These are phyloP conservation scores for Actinostola sp. DNA, from an alignment of 92 coral and sea anemone species.

Conservation along the genomic window DNA sequence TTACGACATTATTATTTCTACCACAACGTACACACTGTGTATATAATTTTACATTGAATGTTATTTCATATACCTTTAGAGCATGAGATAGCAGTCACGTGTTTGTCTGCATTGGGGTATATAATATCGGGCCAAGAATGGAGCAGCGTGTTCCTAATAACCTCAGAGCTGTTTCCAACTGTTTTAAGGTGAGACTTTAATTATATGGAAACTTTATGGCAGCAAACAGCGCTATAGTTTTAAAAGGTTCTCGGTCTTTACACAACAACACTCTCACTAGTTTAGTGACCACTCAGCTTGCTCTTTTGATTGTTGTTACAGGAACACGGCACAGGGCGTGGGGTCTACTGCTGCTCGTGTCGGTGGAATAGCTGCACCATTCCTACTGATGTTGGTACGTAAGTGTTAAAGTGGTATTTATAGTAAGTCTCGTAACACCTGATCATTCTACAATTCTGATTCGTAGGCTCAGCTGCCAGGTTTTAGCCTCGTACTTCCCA, in stretches of 20 bases:
- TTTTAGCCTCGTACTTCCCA: conserved; percentile 5
- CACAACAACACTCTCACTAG: not conserved
- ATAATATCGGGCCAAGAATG: conserved; percentile 4
- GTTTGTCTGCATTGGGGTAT: conserved; percentile 2
- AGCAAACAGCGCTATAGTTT: too few species aligned
- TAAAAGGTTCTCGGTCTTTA: not conserved
- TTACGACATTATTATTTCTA: too few species aligned
- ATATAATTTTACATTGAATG: not conserved
- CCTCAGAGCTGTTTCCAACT: conserved; percentile 10
- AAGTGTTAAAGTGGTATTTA: too few species aligned
- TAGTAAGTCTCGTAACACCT: not conserved
- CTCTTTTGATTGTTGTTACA: not conserved
- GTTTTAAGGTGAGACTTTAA: conserved; percentile 16
- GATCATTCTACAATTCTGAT: not conserved
- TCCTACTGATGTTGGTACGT: conserved; percentile 37
- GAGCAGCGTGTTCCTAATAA: conserved; percentile 11
- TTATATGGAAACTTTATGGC: too few species aligned
- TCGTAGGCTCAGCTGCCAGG: conserved; percentile 2
- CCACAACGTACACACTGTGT: too few species aligned
- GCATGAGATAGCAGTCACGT: conserved; percentile 9
- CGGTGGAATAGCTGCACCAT: conserved; percentile 41
- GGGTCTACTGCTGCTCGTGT: conserved; percentile 51
- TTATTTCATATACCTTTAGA: not conserved
- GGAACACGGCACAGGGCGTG: conserved; percentile 46
- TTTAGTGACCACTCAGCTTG: not conserved